These are phyloP conservation scores for Crotalus helleri DNA, from an alignment of 2,113 vertebrate species.

Conservation along the genomic window DNA sequence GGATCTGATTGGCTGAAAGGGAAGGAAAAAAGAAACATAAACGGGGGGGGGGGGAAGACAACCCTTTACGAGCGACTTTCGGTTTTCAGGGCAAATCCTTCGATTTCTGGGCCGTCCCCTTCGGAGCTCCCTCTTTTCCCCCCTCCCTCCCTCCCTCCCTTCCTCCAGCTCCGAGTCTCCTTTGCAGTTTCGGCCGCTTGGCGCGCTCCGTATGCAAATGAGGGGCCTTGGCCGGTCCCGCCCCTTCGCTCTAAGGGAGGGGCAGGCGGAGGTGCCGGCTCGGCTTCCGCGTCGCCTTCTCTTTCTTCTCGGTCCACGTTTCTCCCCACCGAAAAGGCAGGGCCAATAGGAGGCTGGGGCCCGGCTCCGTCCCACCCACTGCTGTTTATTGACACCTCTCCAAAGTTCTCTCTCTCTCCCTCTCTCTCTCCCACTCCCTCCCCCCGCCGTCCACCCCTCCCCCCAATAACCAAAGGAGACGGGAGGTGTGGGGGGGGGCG, in stretches of 20 bases:
- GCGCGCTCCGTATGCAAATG: neutral
- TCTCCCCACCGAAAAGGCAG: neutral
- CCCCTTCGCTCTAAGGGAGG: constrained; percentile 10
- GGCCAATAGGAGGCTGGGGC: constrained; percentile 47
- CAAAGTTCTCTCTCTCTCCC: constrained; percentile 24
- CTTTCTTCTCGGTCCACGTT: neutral
- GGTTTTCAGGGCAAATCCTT: neutral
- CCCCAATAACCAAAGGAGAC: constrained; percentile 68
- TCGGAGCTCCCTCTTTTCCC: neutral
- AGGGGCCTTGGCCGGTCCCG: neutral
- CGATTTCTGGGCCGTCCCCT: neutral
- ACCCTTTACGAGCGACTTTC: neutral
- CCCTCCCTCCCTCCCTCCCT: no score
- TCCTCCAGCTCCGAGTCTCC: neutral
- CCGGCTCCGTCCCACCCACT: neutral
- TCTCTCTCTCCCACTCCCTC: constrained; percentile 67
- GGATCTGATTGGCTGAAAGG: constrained; percentile 18
- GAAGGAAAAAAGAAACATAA: neutral
- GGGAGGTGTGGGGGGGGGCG: constrained; percentile 46
- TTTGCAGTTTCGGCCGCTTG: neutral
- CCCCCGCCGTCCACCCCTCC: constrained; percentile 49
- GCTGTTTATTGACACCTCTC: constrained; percentile 38
- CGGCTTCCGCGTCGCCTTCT: neutral
- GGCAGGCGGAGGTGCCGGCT: neutral
- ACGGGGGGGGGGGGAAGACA: neutral